Conservation (phyloP, 2,888 invertebrate species). For the Pyrrhia umbra region DNA sequence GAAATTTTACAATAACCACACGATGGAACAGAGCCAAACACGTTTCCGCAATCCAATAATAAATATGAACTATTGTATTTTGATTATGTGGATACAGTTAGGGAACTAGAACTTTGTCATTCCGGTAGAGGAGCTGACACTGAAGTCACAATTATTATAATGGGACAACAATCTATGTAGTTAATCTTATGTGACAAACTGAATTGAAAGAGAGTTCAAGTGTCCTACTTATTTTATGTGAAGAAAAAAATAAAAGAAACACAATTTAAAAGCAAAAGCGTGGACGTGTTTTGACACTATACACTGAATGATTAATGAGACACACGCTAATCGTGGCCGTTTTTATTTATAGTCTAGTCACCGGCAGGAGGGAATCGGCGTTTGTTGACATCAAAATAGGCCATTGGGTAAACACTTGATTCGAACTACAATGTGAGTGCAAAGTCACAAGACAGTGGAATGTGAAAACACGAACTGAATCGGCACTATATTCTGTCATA, state of each 20-base stretch:
- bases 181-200: constrained; percentile 61
- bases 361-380: constrained; percentile 73
- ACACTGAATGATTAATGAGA: constrained; percentile 84
- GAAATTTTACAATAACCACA: constrained; percentile 66
- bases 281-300: constrained; percentile 85
- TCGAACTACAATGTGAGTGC: constrained; percentile 31
- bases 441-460: constrained; percentile 40
- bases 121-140: constrained; percentile 22
- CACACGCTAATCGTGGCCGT: constrained; percentile 78
- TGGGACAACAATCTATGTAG: constrained; percentile 49
- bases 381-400: constrained; percentile 83
- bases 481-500: constrained; percentile 12
- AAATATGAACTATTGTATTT: constrained; percentile 69
- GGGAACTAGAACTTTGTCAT: constrained; percentile 38
- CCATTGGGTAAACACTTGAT: constrained; percentile 72
- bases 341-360: constrained; percentile 81
- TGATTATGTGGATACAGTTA: constrained; percentile 49
- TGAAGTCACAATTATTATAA: constrained; percentile 36
- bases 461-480: constrained; percentile 34
- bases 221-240: constrained; percentile 61
- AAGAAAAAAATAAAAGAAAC: constrained; percentile 63
- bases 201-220: constrained; percentile 59
- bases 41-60: constrained; percentile 70
- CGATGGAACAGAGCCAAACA: constrained; percentile 71
- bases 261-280: constrained; percentile 75